phyloP scores from a whole-genome alignment of 2,888 invertebrate species.

The Lasioglossum villosulum region DNA sequence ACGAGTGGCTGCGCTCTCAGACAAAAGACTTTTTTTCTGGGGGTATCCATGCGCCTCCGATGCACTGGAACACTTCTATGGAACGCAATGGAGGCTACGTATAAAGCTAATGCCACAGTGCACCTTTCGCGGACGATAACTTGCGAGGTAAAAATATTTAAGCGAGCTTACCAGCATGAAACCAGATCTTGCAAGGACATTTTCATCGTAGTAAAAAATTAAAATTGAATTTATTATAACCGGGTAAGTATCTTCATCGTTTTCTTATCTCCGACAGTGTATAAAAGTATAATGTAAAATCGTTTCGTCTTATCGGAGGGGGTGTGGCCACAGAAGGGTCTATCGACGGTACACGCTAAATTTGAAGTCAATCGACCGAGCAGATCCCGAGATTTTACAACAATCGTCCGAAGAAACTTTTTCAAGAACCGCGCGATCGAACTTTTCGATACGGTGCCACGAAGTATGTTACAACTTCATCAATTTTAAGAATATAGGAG shows the following conservation, averaged over 20 bases:
- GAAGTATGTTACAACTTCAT: conserved; percentile 1
- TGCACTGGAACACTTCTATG: not conserved
- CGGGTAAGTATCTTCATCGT: not conserved
- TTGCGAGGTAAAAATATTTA: not conserved
- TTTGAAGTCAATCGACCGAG: conserved; percentile 2
- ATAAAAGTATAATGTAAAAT: not conserved
- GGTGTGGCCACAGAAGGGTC: not conserved
- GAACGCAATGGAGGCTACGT: not conserved
- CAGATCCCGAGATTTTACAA: not conserved
- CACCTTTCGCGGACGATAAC: not conserved
- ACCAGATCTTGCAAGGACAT: not conserved
- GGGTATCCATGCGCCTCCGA: not conserved
- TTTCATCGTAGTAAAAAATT: not conserved
- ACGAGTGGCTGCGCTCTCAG: not conserved
- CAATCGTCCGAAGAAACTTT: not conserved
- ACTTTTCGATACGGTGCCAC: not conserved
- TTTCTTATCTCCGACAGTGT: not conserved
- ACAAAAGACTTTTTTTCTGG: conserved; percentile 9
- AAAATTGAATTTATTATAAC: not conserved
- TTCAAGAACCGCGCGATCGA: not conserved
- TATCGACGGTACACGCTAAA: not conserved
- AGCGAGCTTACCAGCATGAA: not conserved
- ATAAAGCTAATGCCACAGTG: not conserved
- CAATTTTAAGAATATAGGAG: not conserved
- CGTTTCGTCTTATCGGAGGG: not conserved